These are phyloP conservation scores for Enteromius thamalakanensis DNA, from an alignment of 2,797 vertebrate species.

Conservation along the genomic window DNA sequence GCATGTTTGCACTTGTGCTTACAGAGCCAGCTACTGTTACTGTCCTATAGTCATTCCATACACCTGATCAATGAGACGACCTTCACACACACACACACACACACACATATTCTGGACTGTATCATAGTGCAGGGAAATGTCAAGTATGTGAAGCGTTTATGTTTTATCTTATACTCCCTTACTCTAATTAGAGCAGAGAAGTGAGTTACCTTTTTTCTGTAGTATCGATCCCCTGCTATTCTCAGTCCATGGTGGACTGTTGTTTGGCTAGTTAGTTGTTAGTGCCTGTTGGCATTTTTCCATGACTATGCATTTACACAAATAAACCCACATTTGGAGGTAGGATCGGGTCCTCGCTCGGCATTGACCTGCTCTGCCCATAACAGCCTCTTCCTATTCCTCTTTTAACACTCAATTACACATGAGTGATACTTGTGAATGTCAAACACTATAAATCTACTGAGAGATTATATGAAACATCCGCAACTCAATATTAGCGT, in stretches of 20 bases:
- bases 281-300: constrained; percentile 45
- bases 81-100: constrained; percentile 43
- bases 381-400: constrained; percentile 61
- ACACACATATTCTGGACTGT: constrained; percentile 6
- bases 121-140: neutral
- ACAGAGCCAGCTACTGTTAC: constrained; percentile 39
- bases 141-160: neutral
- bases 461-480: neutral
- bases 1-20: neutral
- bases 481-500: neutral
- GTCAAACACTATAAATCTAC: constrained; percentile 12
- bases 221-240: constrained; percentile 69
- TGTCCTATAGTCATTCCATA: constrained; percentile 25
- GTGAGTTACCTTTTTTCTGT: constrained; percentile 45
- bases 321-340: constrained; percentile 8
- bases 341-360: constrained; percentile 46
- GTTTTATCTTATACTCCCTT: neutral
- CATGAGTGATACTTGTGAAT: neutral
- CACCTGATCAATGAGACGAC: constrained; percentile 41
- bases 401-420: constrained; percentile 44
- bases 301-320: constrained; percentile 35
- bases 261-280: constrained; percentile 50
- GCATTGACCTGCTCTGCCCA: constrained; percentile 51
- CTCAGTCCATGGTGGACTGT: constrained; percentile 49
- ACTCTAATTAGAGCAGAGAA: neutral